Evolutionary conservation across 2,797 vertebrate species (phyloP).

Genomic region (Microcaecilia unicolor): DNA sequence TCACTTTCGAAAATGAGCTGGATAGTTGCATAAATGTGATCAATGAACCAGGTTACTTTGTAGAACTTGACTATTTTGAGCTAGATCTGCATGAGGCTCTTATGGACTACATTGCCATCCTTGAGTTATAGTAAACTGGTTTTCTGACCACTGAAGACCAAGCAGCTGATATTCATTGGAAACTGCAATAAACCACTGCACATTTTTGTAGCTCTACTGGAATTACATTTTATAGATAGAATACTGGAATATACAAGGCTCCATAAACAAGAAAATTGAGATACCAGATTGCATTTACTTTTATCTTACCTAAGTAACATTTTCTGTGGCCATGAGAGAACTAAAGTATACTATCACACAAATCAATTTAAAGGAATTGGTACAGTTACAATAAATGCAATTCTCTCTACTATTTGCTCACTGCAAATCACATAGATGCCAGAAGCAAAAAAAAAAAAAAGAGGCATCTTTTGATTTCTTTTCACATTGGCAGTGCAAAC

Average conservation of each 20-base stretch:
- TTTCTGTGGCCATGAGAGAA: constrained; percentile 35
- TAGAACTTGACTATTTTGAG: too few relatives aligned
- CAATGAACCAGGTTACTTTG: too few relatives aligned
- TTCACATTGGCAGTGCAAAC: constrained; percentile 26
- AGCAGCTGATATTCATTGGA: too few relatives aligned
- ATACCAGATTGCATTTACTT: constrained; percentile 40
- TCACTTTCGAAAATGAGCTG: too few relatives aligned
- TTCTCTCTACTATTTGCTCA: constrained; percentile 31
- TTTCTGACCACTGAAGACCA: too few relatives aligned
- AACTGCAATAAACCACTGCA: constrained; percentile 18
- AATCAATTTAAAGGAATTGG: constrained; percentile 45
- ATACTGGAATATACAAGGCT: constrained; percentile 35
- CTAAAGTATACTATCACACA: constrained; percentile 20
- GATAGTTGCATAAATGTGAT: too few relatives aligned
- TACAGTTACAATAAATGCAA: constrained; percentile 33
- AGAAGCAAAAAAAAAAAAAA: constrained; percentile 27
- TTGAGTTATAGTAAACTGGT: too few relatives aligned
- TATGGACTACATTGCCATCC: too few relatives aligned
- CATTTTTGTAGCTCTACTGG: constrained; percentile 25
- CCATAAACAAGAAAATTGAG: constrained; percentile 29
- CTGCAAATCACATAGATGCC: constrained; percentile 44
- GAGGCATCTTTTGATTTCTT: constrained; percentile 45
- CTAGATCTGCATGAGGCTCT: too few relatives aligned
- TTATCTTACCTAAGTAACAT: constrained; percentile 45
- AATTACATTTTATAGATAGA: constrained; percentile 16